A percentile compares a stretch with the other conserved stretches of the same genome.
phyloP scores from a whole-genome alignment of 2,113 vertebrate species.

The Cacatua alba region DNA sequence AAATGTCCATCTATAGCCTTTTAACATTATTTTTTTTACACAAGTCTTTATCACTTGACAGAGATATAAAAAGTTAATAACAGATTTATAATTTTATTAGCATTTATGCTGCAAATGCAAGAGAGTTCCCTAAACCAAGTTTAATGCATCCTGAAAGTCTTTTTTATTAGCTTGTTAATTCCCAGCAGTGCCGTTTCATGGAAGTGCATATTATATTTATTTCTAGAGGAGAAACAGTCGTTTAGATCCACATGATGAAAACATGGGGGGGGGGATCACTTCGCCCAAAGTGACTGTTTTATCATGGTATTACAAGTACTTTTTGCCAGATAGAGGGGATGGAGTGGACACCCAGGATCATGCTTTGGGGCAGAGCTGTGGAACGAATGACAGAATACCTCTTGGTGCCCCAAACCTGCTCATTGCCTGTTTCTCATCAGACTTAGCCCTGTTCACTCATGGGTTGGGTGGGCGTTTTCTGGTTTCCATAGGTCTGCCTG shows the following conservation, averaged over 20 bases:
- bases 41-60: constrained; percentile 62
- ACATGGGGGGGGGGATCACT: neutral
- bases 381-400: neutral
- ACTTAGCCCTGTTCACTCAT: neutral
- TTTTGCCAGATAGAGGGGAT: neutral
- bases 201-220: neutral
- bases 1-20: neutral
- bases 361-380: neutral
- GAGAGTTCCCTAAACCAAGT: constrained; percentile 70
- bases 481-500: neutral
- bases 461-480: neutral
- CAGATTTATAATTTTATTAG: constrained; percentile 81
- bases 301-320: neutral
- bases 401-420: neutral
- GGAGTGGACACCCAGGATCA: neutral
- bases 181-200: constrained; percentile 57
- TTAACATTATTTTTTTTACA: neutral
- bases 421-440: neutral
- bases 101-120: constrained; percentile 72
- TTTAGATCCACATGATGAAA: neutral
- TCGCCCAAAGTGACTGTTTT: neutral
- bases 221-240: constrained; percentile 1
- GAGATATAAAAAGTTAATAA: constrained; percentile 76
- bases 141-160: constrained; percentile 72
- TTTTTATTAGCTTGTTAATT: constrained; percentile 79